These are phyloP conservation scores for Cheilinus undulatus DNA, from an alignment of 2,113 vertebrate genomes.

Conservation along the genomic window DNA sequence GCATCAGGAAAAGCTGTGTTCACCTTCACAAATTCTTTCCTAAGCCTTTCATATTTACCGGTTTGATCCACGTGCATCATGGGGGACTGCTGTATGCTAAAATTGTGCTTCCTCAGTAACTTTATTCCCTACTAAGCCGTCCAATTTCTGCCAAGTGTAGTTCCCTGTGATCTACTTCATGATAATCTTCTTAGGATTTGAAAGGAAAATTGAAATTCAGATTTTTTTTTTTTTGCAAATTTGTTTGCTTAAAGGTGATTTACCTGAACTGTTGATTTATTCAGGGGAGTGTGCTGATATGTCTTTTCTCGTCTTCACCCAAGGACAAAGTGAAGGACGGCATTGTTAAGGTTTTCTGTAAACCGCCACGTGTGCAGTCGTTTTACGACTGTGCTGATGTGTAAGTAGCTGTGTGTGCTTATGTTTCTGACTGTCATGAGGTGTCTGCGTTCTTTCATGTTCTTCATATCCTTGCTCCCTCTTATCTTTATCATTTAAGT, in stretches of 20 bases:
- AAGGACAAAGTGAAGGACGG: conserved; percentile 44
- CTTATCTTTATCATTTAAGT: neutral
- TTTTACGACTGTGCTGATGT: neutral
- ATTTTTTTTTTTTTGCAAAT: conserved; percentile 56
- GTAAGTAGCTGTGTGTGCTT: neutral
- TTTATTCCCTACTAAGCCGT: conserved; percentile 52
- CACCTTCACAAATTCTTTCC: conserved; percentile 25
- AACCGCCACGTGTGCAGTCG: neutral
- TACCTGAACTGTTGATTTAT: conserved; percentile 44
- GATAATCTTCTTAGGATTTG: conserved; percentile 62
- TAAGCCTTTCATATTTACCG: conserved; percentile 31
- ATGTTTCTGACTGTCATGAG: neutral
- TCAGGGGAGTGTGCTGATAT: conserved; percentile 32
- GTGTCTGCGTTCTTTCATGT: neutral
- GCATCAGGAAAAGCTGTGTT: conserved; percentile 11
- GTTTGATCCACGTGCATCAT: conserved; percentile 12
- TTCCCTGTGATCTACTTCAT: conserved; percentile 52
- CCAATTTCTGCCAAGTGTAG: conserved; percentile 55
- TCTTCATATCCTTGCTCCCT: neutral
- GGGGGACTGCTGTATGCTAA: conserved; percentile 18
- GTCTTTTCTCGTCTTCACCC: conserved; percentile 34
- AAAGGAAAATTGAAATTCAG: conserved; percentile 57
- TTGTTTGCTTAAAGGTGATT: conserved; percentile 66
- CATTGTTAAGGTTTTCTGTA: neutral
- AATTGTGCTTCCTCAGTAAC: conserved; percentile 48